phyloP scores from a whole-genome alignment of 2,797 vertebrate species.

The Parauchenoglanis punctatus region DNA sequence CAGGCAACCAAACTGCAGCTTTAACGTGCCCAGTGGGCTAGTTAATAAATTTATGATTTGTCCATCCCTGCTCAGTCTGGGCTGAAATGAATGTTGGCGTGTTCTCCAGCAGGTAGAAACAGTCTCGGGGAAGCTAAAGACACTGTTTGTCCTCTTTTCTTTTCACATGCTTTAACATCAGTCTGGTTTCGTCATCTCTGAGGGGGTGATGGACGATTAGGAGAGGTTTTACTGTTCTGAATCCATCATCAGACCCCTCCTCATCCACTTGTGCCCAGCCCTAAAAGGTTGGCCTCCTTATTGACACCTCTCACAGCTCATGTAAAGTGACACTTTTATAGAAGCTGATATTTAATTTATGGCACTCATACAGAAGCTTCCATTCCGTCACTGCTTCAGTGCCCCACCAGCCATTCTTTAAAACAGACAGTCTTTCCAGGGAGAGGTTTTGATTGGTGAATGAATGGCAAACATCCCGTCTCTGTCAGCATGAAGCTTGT shows the following conservation, averaged over 20 bases:
- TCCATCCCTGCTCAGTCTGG: neutral
- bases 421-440: constrained; percentile 31
- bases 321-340: constrained; percentile 63
- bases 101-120: constrained; percentile 22
- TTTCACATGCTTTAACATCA: constrained; percentile 50
- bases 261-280: constrained; percentile 20
- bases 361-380: constrained; percentile 55
- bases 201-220: constrained; percentile 31
- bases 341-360: constrained; percentile 62
- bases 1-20: neutral
- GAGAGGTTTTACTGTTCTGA: constrained; percentile 38
- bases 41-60: neutral
- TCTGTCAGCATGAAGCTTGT: constrained; percentile 73
- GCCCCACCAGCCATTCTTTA: neutral
- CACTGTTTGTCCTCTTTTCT: constrained; percentile 42
- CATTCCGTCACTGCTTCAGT: constrained; percentile 39
- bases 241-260: constrained; percentile 48
- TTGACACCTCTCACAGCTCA: constrained; percentile 71
- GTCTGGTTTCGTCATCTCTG: constrained; percentile 2
- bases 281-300: constrained; percentile 72
- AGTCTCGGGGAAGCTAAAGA: neutral
- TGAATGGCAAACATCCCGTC: constrained; percentile 64
- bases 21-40: neutral
- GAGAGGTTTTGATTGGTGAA: constrained; percentile 52
- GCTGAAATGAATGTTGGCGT: neutral